Percentiles rank a stretch among this genome's conserved stretches.
Evolutionary conservation across 2,797 vertebrate species (phyloP).

Genomic region (Cuculus canorus): DNA sequence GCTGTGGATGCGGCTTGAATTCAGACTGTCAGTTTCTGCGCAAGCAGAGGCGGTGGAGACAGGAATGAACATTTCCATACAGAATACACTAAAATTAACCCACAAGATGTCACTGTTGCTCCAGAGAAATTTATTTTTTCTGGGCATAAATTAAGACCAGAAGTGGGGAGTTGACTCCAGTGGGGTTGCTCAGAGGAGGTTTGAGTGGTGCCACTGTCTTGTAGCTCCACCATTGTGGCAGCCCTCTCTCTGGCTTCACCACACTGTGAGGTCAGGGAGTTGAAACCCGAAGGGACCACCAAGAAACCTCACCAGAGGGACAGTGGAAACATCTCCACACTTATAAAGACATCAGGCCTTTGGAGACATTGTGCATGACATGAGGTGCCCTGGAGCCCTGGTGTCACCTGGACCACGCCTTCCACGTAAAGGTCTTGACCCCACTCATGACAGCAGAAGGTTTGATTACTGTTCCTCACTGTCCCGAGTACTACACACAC

Average conservation of each 20-base stretch:
- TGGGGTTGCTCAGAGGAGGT: not conserved
- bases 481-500: not conserved
- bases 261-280: not conserved
- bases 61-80: not conserved
- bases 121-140: slow-evolving; percentile 26
- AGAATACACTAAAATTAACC: not conserved
- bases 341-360: not conserved
- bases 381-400: rapidly evolving
- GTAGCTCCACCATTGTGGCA: not conserved
- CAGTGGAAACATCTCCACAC: not conserved
- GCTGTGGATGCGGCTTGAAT: not conserved
- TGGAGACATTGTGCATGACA: not conserved
- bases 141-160: not conserved
- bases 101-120: slow-evolving; percentile 72
- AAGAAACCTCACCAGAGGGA: not conserved
- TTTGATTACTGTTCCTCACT: not conserved
- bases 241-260: rapidly evolving
- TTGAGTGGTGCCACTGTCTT: not conserved
- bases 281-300: not conserved
- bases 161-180: not conserved
- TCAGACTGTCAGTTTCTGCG: not conserved
- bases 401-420: too few species aligned
- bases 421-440: too few species aligned
- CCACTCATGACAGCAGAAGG: not conserved
- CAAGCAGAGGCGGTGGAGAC: not conserved